Percentiles rank a stretch among this genome's conserved stretches.
Conservation (phyloP, 2,797 vertebrate species). For the Toxotes lorentzi region DNA sequence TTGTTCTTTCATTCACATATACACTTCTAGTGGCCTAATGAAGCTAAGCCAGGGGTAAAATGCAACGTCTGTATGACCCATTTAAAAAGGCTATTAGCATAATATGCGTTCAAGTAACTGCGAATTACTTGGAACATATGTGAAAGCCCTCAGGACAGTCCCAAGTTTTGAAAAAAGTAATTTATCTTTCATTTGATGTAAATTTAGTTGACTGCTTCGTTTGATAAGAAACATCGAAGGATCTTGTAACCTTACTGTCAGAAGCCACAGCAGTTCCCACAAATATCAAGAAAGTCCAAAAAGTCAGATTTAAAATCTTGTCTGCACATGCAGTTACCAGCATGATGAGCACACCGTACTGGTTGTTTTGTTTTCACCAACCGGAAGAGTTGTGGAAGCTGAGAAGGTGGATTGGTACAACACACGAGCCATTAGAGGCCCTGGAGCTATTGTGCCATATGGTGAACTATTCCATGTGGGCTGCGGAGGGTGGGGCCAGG, state of each 20-base stretch:
- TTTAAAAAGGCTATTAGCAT: constrained; percentile 93
- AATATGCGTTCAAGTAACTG: constrained; percentile 93
- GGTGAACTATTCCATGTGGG: constrained; percentile 77
- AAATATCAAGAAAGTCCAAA: background rate
- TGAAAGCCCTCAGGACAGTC: constrained; percentile 91
- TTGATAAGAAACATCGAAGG: background rate
- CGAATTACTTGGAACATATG: constrained; percentile 93
- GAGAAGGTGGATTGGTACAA: constrained; percentile 77
- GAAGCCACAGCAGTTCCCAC: constrained; percentile 14
- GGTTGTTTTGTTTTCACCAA: constrained; percentile 53
- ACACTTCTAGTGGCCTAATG: constrained; percentile 34
- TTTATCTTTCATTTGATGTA: constrained; percentile 79
- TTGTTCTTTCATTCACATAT: constrained; percentile 38
- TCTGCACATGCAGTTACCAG: constrained; percentile 21
- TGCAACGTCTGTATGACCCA: constrained; percentile 88
- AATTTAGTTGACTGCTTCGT: constrained; percentile 61
- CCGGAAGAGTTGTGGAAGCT: constrained; percentile 68
- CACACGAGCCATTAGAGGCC: constrained; percentile 76
- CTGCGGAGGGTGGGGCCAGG: constrained; percentile 29
- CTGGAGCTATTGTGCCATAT: constrained; percentile 83
- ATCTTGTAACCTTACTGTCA: background rate
- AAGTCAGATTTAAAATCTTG: constrained; percentile 3
- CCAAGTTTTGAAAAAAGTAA: constrained; percentile 87
- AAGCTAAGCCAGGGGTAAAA: constrained; percentile 85
- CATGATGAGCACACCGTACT: constrained; percentile 35